Conservation (phyloP, 2,888 invertebrate genomes). For the Archips crataeganus region DNA sequence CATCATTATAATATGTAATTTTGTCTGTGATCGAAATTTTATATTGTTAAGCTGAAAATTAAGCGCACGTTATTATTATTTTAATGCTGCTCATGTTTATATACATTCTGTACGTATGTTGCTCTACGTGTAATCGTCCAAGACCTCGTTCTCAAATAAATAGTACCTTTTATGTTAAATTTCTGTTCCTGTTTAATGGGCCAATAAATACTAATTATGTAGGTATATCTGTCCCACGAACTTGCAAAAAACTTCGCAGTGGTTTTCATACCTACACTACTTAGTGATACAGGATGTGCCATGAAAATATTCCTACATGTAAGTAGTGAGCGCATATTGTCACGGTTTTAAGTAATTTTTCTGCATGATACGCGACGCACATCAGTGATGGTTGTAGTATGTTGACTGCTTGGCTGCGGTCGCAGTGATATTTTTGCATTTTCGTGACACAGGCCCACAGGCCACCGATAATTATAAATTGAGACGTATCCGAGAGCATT, state of each 20-base stretch:
- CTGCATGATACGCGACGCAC: too few relatives aligned
- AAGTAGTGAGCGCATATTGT: too few relatives aligned
- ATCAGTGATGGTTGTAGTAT: too few relatives aligned
- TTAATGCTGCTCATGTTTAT: slow-evolving; percentile 55
- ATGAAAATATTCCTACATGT: too few relatives aligned
- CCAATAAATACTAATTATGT: background rate
- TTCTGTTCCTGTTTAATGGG: background rate
- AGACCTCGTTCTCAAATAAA: background rate
- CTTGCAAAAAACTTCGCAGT: background rate
- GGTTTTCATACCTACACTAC: background rate
- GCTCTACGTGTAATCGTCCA: slow-evolving; percentile 33
- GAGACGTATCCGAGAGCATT: too few relatives aligned
- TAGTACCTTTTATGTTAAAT: background rate
- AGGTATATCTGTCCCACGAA: background rate
- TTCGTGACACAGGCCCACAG: too few relatives aligned
- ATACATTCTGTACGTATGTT: slow-evolving; percentile 61
- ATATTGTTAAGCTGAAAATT: slow-evolving; percentile 81
- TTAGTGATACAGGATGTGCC: too few relatives aligned
- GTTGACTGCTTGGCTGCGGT: too few relatives aligned
- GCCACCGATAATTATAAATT: too few relatives aligned
- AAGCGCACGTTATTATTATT: slow-evolving; percentile 64
- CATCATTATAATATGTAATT: slow-evolving; percentile 76
- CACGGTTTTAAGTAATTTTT: too few relatives aligned
- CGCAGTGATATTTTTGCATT: too few relatives aligned
- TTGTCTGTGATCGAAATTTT: slow-evolving; percentile 85